Base-by-base conservation (phyloP, 2,888 invertebrate genomes). In the Ophion obscuratus region DNA sequence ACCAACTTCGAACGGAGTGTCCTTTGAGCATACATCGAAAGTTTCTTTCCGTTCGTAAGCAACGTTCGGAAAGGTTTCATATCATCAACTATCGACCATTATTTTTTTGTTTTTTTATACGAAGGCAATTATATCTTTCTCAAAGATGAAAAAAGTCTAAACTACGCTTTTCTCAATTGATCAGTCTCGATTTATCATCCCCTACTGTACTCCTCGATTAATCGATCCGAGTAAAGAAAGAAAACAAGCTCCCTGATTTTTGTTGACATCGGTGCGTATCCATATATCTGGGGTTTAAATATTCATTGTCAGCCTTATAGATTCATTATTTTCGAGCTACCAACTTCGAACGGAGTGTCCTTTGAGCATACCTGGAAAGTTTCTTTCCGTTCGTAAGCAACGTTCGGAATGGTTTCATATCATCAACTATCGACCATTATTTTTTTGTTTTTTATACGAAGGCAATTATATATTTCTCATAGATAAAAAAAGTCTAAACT, bases 151-250 rank as follows among this genome's bases (percentile, higher is more conserved):
- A 11, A 14, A 53, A 14, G 47, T 53, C 11, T 11, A 53, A 53
- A 14, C 47, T 1, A 53, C 14, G 47, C 11, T 53, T 53, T 53
- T 53, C 47, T 14, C 14, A 53, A 70, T 14, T 53, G 27, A 44
- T 70, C 27, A 7, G 27, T 70, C 53, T 40, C 47, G 47, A 53
- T 53, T 20, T 53, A 70, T 70, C 53, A 70, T 47, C 70, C 53
- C 53, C 27, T 9, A 47, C 40, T 20, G 20, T 11, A 20, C 40
- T 47, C 14, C 47, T 70, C 47, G 68, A 10, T 59, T 36, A 74
- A 59, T n/a, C n/a, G n/a, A n/a, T n/a, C n/a, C n/a, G n/a, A n/a
- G n/a, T n/a, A n/a, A n/a, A n/a, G n/a, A n/a, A n/a, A n/a, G n/a
- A n/a, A n/a, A n/a, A n/a, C n/a, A n/a, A n/a, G n/a, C n/a, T n/a